Base-by-base conservation (phyloP, 2,797 vertebrate species). In the Cephalopachus bancanus region DNA sequence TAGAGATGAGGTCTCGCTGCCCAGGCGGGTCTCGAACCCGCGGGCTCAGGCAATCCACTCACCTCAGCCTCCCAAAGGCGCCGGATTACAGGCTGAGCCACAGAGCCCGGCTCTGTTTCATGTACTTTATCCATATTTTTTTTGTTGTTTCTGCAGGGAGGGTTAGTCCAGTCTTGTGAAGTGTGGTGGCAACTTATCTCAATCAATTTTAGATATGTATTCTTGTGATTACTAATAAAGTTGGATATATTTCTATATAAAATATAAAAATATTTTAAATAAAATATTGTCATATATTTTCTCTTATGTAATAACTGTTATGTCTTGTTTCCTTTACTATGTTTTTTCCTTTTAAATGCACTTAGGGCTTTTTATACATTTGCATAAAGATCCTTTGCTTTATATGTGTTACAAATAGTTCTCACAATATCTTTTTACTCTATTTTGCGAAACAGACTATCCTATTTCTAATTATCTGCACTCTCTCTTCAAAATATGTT, bases 211-310 rank as follows among this genome's bases (percentile, higher is more conserved):
- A 87, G 37, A 72, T 87, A 22, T 26, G 10, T 4, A 72, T 69
- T 17, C 30, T 7, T 86, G 11, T 69, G 65, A 44, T 65, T 71
- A 83, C 20, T 67, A 95, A 67, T 83, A 26, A 64, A n/a, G 2
- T 49, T 88, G 44, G 74, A 84, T 88, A 65, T 55, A 60, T 67
- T 71, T 92, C 74, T 22, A 62, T 83, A 69, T 79, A 79, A 79
- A 44, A 44, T 44, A 44, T 44, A 4, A 44, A 37, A 37, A 37
- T 37, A 37, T 37, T 37, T 37, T 1, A 44, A 44, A 44, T 44
- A 44, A 71, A 15, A 37, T 71, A 17, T 71, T 71, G 17, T 71
- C n/a, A 71, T 3, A 33, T 22, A 3, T 59, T 91, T 90, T 76
- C 19, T 37, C 19, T 57, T 75, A 0, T 69, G 14, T 59, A 83